Evolutionary conservation across 1,140 invertebrate species (phyloP).

Genomic region (Aleiodes sp.): DNA sequence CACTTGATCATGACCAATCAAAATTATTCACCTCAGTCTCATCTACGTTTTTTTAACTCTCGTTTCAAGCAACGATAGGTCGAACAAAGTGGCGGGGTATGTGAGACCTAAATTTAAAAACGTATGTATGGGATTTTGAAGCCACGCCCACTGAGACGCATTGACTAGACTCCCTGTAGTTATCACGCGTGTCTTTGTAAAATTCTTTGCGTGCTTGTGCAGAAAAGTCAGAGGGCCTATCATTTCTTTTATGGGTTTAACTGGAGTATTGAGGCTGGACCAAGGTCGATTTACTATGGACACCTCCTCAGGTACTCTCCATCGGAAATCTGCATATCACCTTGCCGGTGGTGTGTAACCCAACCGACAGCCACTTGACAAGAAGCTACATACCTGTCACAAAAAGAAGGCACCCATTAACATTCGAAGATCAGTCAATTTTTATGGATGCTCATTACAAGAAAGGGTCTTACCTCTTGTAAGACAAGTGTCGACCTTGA

Average conservation of each 20-base stretch:
- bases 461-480: background rate
- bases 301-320: background rate
- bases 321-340: slow-evolving; percentile 11
- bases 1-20: background rate
- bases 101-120: background rate
- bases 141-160: background rate
- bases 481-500: slow-evolving; percentile 31
- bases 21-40: too few relatives aligned
- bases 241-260: background rate
- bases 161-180: too few relatives aligned
- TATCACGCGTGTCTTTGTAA: too few relatives aligned
- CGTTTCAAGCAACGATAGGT: background rate
- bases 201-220: too few relatives aligned
- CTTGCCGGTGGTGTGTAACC: background rate
- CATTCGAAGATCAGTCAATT: background rate
- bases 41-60: too few relatives aligned
- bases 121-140: background rate
- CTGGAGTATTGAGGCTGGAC: background rate
- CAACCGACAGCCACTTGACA: background rate
- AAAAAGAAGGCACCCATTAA: background rate
- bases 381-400: background rate
- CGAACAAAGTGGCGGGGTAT: background rate
- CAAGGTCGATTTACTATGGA: background rate
- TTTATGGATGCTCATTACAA: slow-evolving; percentile 10
- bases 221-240: too few relatives aligned